Percentiles rank a stretch among this genome's conserved stretches.
Evolutionary conservation across 2,888 invertebrate genomes (phyloP).

Genomic region (Nipponacmea schrenckii): DNA sequence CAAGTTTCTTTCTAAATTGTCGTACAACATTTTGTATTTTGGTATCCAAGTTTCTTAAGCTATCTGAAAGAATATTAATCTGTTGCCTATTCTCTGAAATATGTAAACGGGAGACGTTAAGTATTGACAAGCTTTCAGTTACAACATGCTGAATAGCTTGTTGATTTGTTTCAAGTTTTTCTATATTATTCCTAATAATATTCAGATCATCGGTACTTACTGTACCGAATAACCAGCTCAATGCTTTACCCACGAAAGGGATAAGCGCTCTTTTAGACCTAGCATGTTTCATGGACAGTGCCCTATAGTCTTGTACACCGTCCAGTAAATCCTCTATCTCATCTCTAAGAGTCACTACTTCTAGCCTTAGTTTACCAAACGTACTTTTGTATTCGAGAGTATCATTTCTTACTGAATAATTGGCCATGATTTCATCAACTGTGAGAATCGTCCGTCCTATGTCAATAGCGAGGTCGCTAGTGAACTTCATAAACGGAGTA

Average conservation of each 20-base stretch:
- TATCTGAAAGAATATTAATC: neutral
- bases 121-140: slow-evolving; percentile 11
- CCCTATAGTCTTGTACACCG: neutral
- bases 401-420: neutral
- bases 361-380: neutral
- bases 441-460: neutral
- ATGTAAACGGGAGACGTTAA: slow-evolving; percentile 18
- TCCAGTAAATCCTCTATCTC: neutral
- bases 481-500: neutral
- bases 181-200: slow-evolving; percentile 15
- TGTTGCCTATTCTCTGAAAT: neutral
- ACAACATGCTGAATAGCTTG: slow-evolving; percentile 23
- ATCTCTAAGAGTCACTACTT: neutral
- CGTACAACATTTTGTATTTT: neutral
- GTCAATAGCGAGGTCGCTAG: neutral
- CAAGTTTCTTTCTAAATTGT: neutral
- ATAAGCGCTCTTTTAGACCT: slow-evolving; percentile 3
- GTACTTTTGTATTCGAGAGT: neutral
- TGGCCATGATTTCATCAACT: neutral
- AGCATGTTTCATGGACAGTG: neutral
- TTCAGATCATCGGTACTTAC: slow-evolving; percentile 18
- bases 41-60: neutral
- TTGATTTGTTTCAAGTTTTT: slow-evolving; percentile 20
- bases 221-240: slow-evolving; percentile 18
- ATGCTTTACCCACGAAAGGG: slow-evolving; percentile 14